Base-by-base conservation (phyloP, 2,113 vertebrate genomes). In the Gymnorhina tibicen region DNA sequence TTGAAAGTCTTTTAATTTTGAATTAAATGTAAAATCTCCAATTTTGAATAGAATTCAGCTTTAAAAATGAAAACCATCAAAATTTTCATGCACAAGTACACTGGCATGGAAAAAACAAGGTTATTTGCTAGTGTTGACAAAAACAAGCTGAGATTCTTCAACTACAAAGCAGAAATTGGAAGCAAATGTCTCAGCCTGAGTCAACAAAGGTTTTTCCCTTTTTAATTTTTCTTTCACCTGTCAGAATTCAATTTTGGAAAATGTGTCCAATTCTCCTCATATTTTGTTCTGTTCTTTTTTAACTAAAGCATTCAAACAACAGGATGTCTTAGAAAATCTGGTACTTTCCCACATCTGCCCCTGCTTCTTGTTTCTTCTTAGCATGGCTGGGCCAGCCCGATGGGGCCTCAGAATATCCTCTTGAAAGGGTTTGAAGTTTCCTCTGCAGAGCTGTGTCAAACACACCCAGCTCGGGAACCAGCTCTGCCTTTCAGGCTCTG, bases 1-100 rank as follows among this genome's bases (percentile, higher is more conserved):
- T 83, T 79, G 27, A 90, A 90, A 42, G n/a, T n/a, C n/a, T n/a
- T n/a, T n/a, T n/a, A n/a, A n/a, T 78, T 91, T 83, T 79, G 27
- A 90, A 90, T 37, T 58, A 80, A 73, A 58, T 77, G 8, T 49
- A 74, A 84, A 93, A 62, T 84, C 28, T 66, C 16, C 16, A 59
- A 20, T 88, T 92, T 91, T 83, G 33, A 73, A 7, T 42, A 46
- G 20, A 91, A 77, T 66, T 83, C 46, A 88, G 20, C 55, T 74
- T 80, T 80, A 80, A 70, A 77, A 88, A 83, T 77, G 4, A 73
- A 88, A 88, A 26, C 16, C 3, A 3, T 62, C 12, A 50, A 82
- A 26, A 77, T 80, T 90, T 95, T 86, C 1, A 67, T 70, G 37
- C 44, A 64, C 83, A 85, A 93, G 79, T 90, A 68, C 32, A 68